Percentiles rank a stretch among this genome's conserved stretches.
phyloP scores from a whole-genome alignment of 2,113 vertebrate genomes.

The Empidonax traillii region DNA sequence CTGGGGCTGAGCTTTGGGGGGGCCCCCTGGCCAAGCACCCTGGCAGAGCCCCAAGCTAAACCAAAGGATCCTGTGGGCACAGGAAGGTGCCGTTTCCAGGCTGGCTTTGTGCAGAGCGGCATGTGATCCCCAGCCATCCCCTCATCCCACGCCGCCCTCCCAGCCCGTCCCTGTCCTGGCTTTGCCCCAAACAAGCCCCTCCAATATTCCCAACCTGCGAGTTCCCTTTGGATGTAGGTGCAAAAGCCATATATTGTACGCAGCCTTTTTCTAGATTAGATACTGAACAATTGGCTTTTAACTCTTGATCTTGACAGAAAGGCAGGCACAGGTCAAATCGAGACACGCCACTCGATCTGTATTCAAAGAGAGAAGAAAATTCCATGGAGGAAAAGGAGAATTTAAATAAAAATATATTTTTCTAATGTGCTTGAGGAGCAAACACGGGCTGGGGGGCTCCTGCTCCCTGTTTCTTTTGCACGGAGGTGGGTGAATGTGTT shows the following conservation, averaged over 20 bases:
- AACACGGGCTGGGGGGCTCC: background rate
- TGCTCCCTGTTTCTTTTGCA: accelerated
- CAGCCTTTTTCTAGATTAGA: slow-evolving; percentile 53
- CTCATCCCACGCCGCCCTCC: background rate
- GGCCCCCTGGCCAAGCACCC: background rate
- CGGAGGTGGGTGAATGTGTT: background rate
- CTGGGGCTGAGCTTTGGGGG: background rate
- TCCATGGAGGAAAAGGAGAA: background rate
- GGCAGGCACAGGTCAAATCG: accelerated
- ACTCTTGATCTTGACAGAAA: background rate
- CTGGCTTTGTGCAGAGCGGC: slow-evolving; percentile 18
- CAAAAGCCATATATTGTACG: slow-evolving; percentile 71
- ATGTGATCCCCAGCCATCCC: background rate
- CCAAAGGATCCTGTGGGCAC: slow-evolving; percentile 53
- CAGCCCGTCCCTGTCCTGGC: background rate
- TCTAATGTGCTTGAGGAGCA: slow-evolving; percentile 29
- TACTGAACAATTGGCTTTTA: background rate
- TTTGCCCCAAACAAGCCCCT: background rate
- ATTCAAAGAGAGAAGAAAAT: background rate
- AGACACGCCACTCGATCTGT: background rate
- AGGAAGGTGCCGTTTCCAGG: background rate
- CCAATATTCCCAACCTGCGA: background rate
- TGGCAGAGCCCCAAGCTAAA: background rate
- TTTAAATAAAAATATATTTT: slow-evolving; percentile 75
- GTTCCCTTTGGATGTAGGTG: background rate